phyloP scores from a whole-genome alignment of 1,140 invertebrate species.

The Drosophila erecta region DNA sequence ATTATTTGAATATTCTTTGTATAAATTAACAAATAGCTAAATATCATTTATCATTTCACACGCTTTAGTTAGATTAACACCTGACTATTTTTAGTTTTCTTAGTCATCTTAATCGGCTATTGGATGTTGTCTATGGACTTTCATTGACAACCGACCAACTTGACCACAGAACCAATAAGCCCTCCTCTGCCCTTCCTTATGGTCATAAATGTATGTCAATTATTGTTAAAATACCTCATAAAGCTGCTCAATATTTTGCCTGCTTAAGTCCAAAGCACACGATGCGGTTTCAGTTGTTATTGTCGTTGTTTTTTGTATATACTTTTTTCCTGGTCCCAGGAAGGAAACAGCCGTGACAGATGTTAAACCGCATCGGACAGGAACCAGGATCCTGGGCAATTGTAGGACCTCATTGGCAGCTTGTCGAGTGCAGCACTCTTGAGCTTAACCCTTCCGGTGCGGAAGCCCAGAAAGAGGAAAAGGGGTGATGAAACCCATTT shows the following conservation, averaged over 20 bases:
- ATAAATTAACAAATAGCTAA: neutral
- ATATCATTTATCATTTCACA: slow-evolving; percentile 10
- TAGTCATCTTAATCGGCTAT: neutral
- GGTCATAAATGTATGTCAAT: slow-evolving; percentile 41
- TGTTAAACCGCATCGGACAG: slow-evolving; percentile 69
- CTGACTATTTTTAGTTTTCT: neutral
- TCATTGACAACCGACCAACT: neutral
- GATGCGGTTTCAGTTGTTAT: slow-evolving; percentile 37
- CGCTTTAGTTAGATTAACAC: slow-evolving; percentile 16
- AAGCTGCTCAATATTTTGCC: slow-evolving; percentile 58
- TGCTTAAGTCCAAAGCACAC: slow-evolving; percentile 34
- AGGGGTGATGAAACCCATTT: slow-evolving; percentile 25
- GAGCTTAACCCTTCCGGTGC: slow-evolving; percentile 29
- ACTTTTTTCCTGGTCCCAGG: slow-evolving; percentile 7
- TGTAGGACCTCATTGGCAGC: slow-evolving; percentile 58
- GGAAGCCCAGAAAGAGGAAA: neutral
- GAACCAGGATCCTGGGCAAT: slow-evolving; percentile 15
- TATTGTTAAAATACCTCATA: slow-evolving; percentile 42
- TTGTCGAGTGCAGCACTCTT: slow-evolving; percentile 60
- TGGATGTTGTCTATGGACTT: neutral
- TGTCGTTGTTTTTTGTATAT: slow-evolving; percentile 1
- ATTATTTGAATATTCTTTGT: too few relatives aligned
- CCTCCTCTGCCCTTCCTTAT: neutral
- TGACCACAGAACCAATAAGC: slow-evolving; percentile 17
- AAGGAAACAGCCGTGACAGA: slow-evolving; percentile 74